Base-by-base conservation (phyloP, 2,113 vertebrate species). In the Platichthys flesus region DNA sequence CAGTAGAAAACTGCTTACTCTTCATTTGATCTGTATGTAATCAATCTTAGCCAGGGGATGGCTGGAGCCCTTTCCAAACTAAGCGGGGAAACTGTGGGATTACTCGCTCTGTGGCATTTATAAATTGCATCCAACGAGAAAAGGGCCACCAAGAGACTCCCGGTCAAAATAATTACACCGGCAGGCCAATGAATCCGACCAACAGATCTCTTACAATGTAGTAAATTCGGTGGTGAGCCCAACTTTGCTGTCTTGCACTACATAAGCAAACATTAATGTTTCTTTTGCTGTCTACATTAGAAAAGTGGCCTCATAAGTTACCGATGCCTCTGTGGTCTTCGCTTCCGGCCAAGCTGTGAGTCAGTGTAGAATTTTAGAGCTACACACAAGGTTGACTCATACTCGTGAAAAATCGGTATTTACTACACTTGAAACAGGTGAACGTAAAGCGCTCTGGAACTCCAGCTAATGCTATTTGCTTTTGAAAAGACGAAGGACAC, bases 1-100 rank as follows among this genome's bases (percentile, higher is more conserved):
- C 86, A 55, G 77, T n/a, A 21, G 76, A 89, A 93, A 94, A 93
- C 89, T 89, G 93, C 93, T 94, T 91, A 92, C 90, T 92, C 88
- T 89, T 90, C 86, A 90, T 91, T 91, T 90, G 84, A 90, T 78
- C 86, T 90, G 76, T 86, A 82, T 74, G 85, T 91, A 91, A 93
- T 94, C 91, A 94, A 92, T 94, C 86, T 84, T 59, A 80, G 80
- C 76, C 76, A 85, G 75, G 71, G 79, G 82, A 88, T 71, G 80
- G 80, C 79, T 76, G 9, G 52, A 79, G 79, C 77, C 83, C 74
- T 81, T 85, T 86, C 81, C 88, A 88, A 88, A 92, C 88, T 83
- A 83, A 90, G 91, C 84, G 81, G 81, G 89, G 89, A 87, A 90
- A 93, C 81, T 64, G 85, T 85, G 79, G 80, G 89, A 93, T 93